Conservation (phyloP, 64 coral and sea anemone species). For the Pachyseris speciosa region DNA sequence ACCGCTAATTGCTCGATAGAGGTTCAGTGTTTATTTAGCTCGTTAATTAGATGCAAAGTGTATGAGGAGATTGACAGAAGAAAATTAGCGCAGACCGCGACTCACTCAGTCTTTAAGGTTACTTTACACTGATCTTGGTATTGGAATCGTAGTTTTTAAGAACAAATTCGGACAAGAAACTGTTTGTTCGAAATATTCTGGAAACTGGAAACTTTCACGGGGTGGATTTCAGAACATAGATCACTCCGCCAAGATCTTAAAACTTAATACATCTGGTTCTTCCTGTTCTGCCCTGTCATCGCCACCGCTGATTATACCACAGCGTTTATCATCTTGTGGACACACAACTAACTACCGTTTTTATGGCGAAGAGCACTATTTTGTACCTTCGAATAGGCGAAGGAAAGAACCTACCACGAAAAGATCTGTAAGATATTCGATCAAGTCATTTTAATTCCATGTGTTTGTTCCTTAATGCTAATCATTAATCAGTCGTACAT, state of each 20-base stretch:
- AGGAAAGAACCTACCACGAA: conserved; percentile 84
- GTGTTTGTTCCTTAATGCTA: not conserved
- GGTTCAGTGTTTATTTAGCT: not conserved
- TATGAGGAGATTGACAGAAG: not conserved
- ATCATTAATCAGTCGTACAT: not conserved
- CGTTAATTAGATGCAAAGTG: not conserved
- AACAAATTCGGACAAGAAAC: not conserved
- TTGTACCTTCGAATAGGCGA: conserved; percentile 92
- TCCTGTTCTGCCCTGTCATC: too few relatives aligned
- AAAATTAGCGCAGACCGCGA: not conserved
- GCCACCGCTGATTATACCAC: too few relatives aligned
- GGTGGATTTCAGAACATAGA: too few relatives aligned
- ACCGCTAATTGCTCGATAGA: not conserved
- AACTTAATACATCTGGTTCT: too few relatives aligned
- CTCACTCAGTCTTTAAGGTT: not conserved
- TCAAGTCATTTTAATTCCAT: not conserved
- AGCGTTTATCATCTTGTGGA: not conserved
- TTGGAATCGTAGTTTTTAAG: not conserved
- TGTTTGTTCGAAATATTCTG: not conserved
- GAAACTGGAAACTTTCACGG: not conserved
- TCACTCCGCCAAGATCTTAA: too few relatives aligned
- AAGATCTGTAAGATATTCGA: conserved; percentile 84
- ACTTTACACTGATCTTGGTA: not conserved
- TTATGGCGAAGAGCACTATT: conserved; percentile 70
- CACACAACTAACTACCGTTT: not conserved